Evolutionary conservation across 2,888 invertebrate species (phyloP), one percentile per base, ranked within the genome.

Genomic region (Vesta saturnalis): DNA sequence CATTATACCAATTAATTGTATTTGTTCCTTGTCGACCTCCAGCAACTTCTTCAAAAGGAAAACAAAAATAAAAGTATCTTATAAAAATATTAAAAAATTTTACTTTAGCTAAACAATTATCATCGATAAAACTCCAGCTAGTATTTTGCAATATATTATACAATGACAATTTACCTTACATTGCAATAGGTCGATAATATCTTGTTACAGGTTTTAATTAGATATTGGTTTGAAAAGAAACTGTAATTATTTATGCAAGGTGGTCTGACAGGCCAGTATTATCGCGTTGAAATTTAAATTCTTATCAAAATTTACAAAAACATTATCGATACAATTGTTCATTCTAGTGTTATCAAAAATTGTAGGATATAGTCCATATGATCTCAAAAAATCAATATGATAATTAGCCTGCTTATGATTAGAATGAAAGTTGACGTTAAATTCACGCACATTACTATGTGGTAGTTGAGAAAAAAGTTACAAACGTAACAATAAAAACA

Each of bases 371-470:
- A 43, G 43, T n/a, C 43, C 43, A 43, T 43, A 8, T 14, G 43
- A 43, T 43, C 43, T 43, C 43, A 43, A 43, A 43, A 43, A 43
- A 43, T 43, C 43, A 43, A 14, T 43, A 43, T 6, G 43, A 43
- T 43, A 43, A 43, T 43, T 43, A 43, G 43, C 43, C 15, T 43
- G 43, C 43, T 43, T 43, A 43, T 10, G 5, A 43, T n/a, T 43
- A n/a, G 15, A 43, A 14, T 43, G 43, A 43, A 43, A 43, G 2
- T 43, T 43, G 5, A 43, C 43, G n/a, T 43, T 43, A 43, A 43
- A 43, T 6, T 43, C n/a, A 43, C 10, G 23, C n/a, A n/a, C n/a
- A n/a, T n/a, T n/a, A n/a, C n/a, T n/a, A n/a, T n/a, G n/a, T n/a
- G n/a, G n/a, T n/a, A n/a, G n/a, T n/a, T n/a, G n/a, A n/a, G n/a